Evolutionary conservation across 2,113 vertebrate genomes (phyloP), one percentile per base, ranked within the genome.

Genomic region (Mormyrus lacerda): DNA sequence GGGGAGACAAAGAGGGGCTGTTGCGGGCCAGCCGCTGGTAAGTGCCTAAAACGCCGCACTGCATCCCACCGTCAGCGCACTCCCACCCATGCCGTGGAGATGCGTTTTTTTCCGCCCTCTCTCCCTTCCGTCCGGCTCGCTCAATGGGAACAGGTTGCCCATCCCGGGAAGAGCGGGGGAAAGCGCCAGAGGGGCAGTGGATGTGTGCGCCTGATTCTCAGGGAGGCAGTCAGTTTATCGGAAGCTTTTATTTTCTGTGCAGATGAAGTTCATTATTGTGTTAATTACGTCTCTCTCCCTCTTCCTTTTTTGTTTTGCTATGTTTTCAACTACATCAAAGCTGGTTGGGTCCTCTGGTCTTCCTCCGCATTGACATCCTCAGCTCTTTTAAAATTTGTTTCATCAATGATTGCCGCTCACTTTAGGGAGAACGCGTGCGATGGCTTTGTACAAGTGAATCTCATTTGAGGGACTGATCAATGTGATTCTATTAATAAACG

Each of bases 11-110:
- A 89, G 85, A 69, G 61, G 35, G 90, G 88, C 31, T 89, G 90
- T 42, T 65, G 87, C 91, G 31, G 61, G 89, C 50, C 93, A 90
- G 93, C 93, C 91, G 92, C 89, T 51, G 95, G 96, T 96, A 93
- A 96, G 96, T 96, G 87, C 19, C 91, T 88, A 92, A 69, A 69
- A 69, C 92, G 92, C 93, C 94, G 91, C 88, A 90, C 89, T 84
- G 90, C 85, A 89, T 73, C 89, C 88, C 91, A 58, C 76, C 31
- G 19, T 31, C 47, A 10, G 3, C 24, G 1, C 88, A 31, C 69
- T 31, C 50, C 48, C 6, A 45, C 8, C 31, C 69, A 21, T 1
- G 61, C 69, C 47, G 65, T 7, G 11, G n/a, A 27, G 47, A 50
- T 89, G 88, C 87, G 93, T 91, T 93, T 88, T 90, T 90, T 90